Evolutionary conservation across 2,888 invertebrate species (phyloP), one percentile per base, ranked within the genome.

Genomic region (Adela reaumurella): DNA sequence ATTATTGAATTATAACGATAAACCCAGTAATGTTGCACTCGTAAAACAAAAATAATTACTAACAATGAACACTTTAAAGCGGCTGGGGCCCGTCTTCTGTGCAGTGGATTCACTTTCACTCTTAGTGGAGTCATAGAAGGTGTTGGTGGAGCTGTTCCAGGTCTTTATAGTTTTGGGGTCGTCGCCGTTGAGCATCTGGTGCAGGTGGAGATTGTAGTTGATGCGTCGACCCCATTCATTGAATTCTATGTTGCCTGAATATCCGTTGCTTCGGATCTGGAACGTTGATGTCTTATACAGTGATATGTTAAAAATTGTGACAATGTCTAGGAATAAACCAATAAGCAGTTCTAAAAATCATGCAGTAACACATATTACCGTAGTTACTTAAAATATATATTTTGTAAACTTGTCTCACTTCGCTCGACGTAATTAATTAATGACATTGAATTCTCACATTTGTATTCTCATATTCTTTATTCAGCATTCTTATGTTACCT

Each of bases 161-260:
- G 74, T 74, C 17, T 86, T 85, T 50, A 82, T 77, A 57, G 78
- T 74, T 52, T 65, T 64, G 45, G 81, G 58, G 1, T 81, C 80
- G 45, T 82, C 76, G 49, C 81, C 80, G 18, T 79, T 80, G 46
- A 66, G 59, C 48, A 74, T 70, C 54, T 90, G 79, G 58, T 90
- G 88, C 44, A 90, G 81, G 58, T 88, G 84, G 19, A 91, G 68
- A 24, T 81, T 79, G 58, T 90, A 88, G 59, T 88, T 84, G 0
- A 83, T 79, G 52, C 92, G 74, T 57, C 82, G 83, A 1, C 91
- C 91, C 56, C 78, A 74, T 51, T 81, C 74, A 63, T 89, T 84
- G 60, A 90, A 88, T 58, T 83, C 81, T 50, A 90, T 84, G 28
- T 80, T 71, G 1, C 90, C 90, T 1, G 88, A 86, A 4, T 88